Evolutionary conservation across 2,113 vertebrate species (phyloP), one percentile per base, ranked within the genome.

Genomic region (Setophaga coronata): DNA sequence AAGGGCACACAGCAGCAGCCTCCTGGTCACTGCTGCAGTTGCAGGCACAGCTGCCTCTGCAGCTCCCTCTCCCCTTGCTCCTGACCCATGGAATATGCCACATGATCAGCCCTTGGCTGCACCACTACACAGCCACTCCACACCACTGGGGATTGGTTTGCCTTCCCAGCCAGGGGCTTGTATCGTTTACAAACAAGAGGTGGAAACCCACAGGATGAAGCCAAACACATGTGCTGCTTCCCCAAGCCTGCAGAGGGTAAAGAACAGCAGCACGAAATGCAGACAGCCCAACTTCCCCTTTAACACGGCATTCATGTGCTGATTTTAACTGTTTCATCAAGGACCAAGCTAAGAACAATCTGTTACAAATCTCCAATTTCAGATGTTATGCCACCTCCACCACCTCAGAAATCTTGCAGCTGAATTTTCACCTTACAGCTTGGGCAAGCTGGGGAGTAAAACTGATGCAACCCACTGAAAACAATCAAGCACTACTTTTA

Each of bases 111-210:
- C 82, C 82, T 8, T 29, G 71, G 89, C 79, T 50, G 40, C 76
- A 77, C n/a, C 90, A 36, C 45, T 3, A 18, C 3, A 0, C 62
- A 69, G 62, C 24, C 77, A 24, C 64, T 29, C 71, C 40, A 28
- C 1, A 1, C 45, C 42, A 1, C 71, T 1, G 38, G 40, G 43
- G 17, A 28, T 21, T 7, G 1, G 21, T 60, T n/a, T 67, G 73
- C 38, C 51, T n/a, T 74, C 17, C 70, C 13, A 60, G 45, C 36
- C 66, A 82, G 43, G 2, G 8, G 34, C 15, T 36, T 51, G 14
- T 23, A 28, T 18, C 4, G 1, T 36, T 79, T 47, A 57, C 58
- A 73, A 62, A 54, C 6, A 64, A 47, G 64, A 78, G 64, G 42
- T 3, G 56, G 72, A 89, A 89, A 70, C 9, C 23, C 56, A 62